These are phyloP conservation scores for Cairina moschata DNA, from an alignment of 2,113 vertebrate species.

Conservation along the genomic window DNA sequence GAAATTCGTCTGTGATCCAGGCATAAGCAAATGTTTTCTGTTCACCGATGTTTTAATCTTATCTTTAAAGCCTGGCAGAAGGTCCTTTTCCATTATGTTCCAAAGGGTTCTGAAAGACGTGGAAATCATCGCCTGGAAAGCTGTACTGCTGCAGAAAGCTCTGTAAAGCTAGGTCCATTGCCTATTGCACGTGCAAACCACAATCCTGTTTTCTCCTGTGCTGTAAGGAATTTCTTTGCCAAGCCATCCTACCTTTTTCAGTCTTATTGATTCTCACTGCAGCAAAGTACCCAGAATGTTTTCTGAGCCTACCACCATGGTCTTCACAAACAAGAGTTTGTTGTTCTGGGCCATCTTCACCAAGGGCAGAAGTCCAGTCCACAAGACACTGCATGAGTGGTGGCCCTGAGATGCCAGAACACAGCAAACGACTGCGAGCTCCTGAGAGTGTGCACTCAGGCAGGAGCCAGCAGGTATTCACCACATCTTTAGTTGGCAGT, in stretches of 20 bases:
- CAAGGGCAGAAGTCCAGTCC: not conserved
- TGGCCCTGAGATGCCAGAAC: not conserved
- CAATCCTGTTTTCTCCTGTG: not conserved
- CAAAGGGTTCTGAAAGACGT: not conserved
- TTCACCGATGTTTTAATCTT: not conserved
- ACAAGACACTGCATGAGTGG: fast-evolving
- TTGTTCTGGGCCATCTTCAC: not conserved
- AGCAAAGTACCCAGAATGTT: fast-evolving
- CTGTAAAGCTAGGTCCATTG: not conserved
- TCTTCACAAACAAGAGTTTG: not conserved
- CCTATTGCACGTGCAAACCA: fast-evolving
- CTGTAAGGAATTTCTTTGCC: not conserved
- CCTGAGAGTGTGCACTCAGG: not conserved
- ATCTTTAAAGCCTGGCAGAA: not conserved
- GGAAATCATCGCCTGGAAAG: not conserved
- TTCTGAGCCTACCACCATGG: not conserved
- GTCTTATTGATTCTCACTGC: not conserved
- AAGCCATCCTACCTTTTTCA: not conserved
- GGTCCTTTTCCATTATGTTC: not conserved
- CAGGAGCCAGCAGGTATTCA: not conserved
- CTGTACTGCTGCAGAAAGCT: not conserved
- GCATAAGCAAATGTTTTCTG: not conserved
- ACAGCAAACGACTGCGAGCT: not conserved
- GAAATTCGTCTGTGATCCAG: not conserved
- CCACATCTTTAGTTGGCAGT: not conserved